Evolutionary conservation across 2,888 invertebrate genomes (phyloP).

Genomic region (Nasonia oneida): DNA sequence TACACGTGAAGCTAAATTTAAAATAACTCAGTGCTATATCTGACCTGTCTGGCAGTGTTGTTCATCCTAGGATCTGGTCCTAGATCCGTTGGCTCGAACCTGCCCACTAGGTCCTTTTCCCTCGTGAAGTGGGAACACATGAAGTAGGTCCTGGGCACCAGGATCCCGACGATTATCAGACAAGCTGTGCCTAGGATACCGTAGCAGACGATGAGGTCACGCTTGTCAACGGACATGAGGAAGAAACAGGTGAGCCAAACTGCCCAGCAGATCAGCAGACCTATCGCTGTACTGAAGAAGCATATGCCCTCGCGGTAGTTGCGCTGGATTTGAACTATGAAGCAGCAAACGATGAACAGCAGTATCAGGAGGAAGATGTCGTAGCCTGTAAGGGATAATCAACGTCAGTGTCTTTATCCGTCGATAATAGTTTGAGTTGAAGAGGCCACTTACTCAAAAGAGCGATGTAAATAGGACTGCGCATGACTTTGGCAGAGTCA

Average conservation of each 20-base stretch:
- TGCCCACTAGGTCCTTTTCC: slow-evolving; percentile 78
- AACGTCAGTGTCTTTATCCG: neutral
- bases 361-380: slow-evolving; percentile 83
- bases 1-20: neutral
- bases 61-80: slow-evolving; percentile 71
- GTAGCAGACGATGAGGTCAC: slow-evolving; percentile 82
- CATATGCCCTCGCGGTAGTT: slow-evolving; percentile 85
- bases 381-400: slow-evolving; percentile 80
- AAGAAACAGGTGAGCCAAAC: slow-evolving; percentile 84
- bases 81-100: slow-evolving; percentile 69
- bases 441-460: slow-evolving; percentile 77
- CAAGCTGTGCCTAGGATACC: slow-evolving; percentile 84
- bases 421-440: neutral
- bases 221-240: slow-evolving; percentile 80
- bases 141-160: slow-evolving; percentile 85
- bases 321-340: slow-evolving; percentile 83
- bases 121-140: slow-evolving; percentile 84
- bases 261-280: slow-evolving; percentile 77
- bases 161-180: slow-evolving; percentile 83
- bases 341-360: slow-evolving; percentile 82
- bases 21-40: neutral
- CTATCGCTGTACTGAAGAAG: slow-evolving; percentile 81
- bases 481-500: slow-evolving; percentile 74
- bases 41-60: slow-evolving; percentile 71
- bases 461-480: slow-evolving; percentile 77